phyloP scores from a whole-genome alignment of 2,797 vertebrate species.

The Sebastes matsubarae region DNA sequence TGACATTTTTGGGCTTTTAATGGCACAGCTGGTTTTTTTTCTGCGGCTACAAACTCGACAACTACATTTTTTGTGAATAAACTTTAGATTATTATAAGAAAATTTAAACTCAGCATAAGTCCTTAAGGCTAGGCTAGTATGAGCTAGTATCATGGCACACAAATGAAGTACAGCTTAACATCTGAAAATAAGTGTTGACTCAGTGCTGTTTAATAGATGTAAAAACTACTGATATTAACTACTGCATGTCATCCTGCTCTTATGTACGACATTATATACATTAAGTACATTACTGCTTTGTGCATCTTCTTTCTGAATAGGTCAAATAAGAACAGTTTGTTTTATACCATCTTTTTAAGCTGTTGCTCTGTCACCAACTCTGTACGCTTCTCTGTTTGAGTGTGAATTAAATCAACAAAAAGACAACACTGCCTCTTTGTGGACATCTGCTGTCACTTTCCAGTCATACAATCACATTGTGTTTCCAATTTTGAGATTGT shows the following conservation, averaged over 20 bases:
- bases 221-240: background rate
- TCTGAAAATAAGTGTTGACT: background rate
- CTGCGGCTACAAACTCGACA: background rate
- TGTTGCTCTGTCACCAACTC: background rate
- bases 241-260: background rate
- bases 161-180: background rate
- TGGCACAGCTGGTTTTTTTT: background rate
- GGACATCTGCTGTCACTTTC: background rate
- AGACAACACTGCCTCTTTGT: constrained; percentile 44
- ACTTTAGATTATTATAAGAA: background rate
- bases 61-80: background rate
- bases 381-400: background rate
- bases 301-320: too few relatives aligned
- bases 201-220: background rate
- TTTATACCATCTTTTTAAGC: background rate
- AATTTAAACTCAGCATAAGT: background rate
- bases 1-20: background rate
- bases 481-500: background rate
- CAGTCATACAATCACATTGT: background rate
- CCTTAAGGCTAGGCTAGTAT: too few relatives aligned
- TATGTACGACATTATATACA: background rate
- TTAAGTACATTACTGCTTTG: background rate
- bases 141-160: background rate
- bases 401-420: background rate
- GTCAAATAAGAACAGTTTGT: background rate